phyloP scores from a whole-genome alignment of 2,113 vertebrate species.

The Ctenodactylus gundi region DNA sequence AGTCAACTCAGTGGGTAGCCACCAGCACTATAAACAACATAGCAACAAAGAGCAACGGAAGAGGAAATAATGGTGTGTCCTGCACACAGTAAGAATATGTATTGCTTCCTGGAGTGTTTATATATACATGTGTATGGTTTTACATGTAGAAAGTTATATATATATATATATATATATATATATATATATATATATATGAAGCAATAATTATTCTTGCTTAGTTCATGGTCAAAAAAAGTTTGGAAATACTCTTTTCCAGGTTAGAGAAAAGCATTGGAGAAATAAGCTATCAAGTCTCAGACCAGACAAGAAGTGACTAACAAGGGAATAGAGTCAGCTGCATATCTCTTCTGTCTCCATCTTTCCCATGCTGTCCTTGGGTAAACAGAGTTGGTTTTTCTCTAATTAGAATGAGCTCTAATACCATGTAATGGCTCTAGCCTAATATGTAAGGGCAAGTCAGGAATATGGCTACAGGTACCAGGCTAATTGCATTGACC shows the following conservation, averaged over 20 bases:
- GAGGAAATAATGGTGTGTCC: not conserved
- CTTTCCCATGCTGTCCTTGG: not conserved
- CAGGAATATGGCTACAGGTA: not conserved
- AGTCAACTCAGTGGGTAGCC: slow-evolving; percentile 24
- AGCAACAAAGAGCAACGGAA: not conserved
- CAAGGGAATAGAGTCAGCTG: not conserved
- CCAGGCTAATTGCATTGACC: slow-evolving; percentile 39
- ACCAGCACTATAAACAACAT: not conserved
- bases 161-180: not conserved
- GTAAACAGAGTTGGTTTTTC: slow-evolving; percentile 10
- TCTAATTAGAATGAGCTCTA: slow-evolving; percentile 52
- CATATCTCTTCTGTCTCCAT: not conserved
- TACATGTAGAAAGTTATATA: not conserved
- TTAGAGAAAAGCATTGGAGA: not conserved
- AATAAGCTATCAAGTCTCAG: not conserved
- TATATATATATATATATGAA: not conserved
- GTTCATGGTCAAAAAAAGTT: not conserved
- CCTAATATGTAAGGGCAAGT: slow-evolving; percentile 50
- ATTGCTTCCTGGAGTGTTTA: slow-evolving; percentile 18
- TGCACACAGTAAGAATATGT: not conserved
- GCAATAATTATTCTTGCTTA: not conserved
- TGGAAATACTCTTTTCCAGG: slow-evolving; percentile 16
- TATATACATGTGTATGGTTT: not conserved
- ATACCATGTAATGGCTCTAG: not conserved
- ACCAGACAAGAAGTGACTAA: slow-evolving; percentile 26